Percentiles rank a stretch among this genome's conserved stretches.
Evolutionary conservation across 2,888 invertebrate species (phyloP).

Genomic region (Neuroscelio doddi): DNA sequence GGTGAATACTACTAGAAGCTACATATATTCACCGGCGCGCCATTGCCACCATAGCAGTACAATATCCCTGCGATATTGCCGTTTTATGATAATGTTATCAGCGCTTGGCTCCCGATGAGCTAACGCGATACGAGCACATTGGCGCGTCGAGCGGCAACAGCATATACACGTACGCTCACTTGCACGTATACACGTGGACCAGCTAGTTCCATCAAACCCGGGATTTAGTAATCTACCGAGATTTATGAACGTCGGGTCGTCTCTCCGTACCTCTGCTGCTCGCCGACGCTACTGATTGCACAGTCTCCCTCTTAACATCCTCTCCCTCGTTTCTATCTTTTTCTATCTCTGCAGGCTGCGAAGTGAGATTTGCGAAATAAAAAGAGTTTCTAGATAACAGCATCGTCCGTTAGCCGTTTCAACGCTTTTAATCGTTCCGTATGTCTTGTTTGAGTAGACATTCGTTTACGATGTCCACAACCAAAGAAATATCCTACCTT

Average conservation of each 20-base stretch:
- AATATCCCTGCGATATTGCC: constrained; percentile 70
- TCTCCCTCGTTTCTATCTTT: constrained; percentile 34
- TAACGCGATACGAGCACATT: constrained; percentile 62
- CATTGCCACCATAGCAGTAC: constrained; percentile 47
- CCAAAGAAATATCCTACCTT: constrained; percentile 28
- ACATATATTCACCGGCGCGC: constrained; percentile 15
- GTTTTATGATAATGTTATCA: constrained; percentile 74
- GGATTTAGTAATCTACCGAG: constrained; percentile 72
- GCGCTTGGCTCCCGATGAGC: constrained; percentile 71
- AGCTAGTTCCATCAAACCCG: constrained; percentile 69
- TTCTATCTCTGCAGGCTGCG: constrained; percentile 36
- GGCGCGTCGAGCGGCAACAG: constrained; percentile 27
- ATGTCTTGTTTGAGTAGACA: constrained; percentile 45
- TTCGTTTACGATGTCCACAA: constrained; percentile 24
- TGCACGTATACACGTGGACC: constrained; percentile 43
- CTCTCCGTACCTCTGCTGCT: constrained; percentile 54
- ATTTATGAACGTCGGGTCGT: constrained; percentile 70
- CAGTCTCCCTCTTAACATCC: constrained; percentile 50
- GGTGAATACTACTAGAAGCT: constrained; percentile 20
- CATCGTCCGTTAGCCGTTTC: constrained; percentile 44
- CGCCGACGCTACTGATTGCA: constrained; percentile 57
- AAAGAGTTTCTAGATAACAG: constrained; percentile 43
- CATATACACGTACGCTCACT: constrained; percentile 28
- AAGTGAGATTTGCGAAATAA: constrained; percentile 47
- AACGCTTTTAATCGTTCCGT: constrained; percentile 48